Base-by-base conservation (phyloP, 2,888 invertebrate genomes). In the Tetanocera ferruginea region DNA sequence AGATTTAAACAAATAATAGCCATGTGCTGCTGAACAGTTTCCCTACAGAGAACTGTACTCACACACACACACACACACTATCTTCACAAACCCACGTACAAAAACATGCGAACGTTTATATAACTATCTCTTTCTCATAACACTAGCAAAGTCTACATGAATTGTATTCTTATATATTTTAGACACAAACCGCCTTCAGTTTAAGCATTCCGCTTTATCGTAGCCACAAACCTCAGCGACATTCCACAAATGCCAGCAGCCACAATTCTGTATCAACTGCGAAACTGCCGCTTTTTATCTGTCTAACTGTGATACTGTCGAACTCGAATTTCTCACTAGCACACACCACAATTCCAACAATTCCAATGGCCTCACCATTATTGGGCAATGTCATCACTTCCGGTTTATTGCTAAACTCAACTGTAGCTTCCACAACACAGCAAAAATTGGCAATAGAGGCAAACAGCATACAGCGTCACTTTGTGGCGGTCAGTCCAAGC, bases 401-500 rank as follows among this genome's bases (percentile, higher is more conserved):
- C 6, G 79, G 77, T 62, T 55, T 79, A 8, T 57, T 62, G 67
- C 25, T 80, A n/a, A 80, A 82, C 78, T 75, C 78, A 14, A 79
- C 80, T 9, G 52, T 67, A 6, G 25, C 34, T 23, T 19, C 34
- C 28, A 9, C 52, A 14, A 55, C 57, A 52, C 73, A 51, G 9
- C 77, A 78, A 14, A 78, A 74, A n/a, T 9, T 69, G 8, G 28
- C 72, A 14, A 90, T 91, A 37, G 90, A 90, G 82, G 91, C 91
- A 69, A 92, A 92, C 84, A 90, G 90, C 43, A 91, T 92, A 72
- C 91, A 91, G 82, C 90, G 91, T 80, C 86, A 90, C 80, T 87
- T 90, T 19, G 79, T 78, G 19, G 81, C 80, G 17, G 75, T 82
- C 79, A 75, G 69, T 78, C 78, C 62, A 28, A 28, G 31, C 6